Base-by-base conservation (phyloP, 2,888 invertebrate genomes). In the Lysandra bellargus region DNA sequence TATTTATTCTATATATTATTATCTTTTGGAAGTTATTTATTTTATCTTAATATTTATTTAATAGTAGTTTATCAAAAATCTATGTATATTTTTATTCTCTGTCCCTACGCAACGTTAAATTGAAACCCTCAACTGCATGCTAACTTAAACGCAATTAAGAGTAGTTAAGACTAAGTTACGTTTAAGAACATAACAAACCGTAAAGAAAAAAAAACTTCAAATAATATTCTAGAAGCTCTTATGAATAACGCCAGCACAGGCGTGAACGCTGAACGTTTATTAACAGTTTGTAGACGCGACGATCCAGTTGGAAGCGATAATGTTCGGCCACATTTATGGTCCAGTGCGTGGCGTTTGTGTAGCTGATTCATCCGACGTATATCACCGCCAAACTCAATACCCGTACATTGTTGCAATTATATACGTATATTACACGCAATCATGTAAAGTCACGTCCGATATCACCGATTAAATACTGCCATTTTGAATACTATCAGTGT, bases 291-390 rank as follows among this genome's bases (percentile, higher is more conserved):
- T 80, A 80, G 79, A 81, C 80, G 81, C 82, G 81, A 82, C 83
- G 81, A 83, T 80, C 82, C 83, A 82, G 83, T 81, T 82, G 83
- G 83, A 84, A 85, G 85, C 87, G 84, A 84, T 85, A 85, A 87
- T 84, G 85, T 83, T 84, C 84, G 82, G 84, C 84, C 86, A 84
- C 85, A 85, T 85, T 87, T 86, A 87, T 84, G 86, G 84, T 84
- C 84, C 85, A 85, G 82, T 84, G 86, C 84, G 84, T 85, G 83
- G 83, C 83, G 85, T 85, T 85, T 85, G 85, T 85, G 85, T 85
- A 85, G 79, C 83, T 83, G 83, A 83, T 83, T 82, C 82, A 82
- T 83, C 82, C 83, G 83, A 33, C 69, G 33, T 69, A 69, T 69
- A 69, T 69, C 69, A 69, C 69, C 33, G 33, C 30, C 14, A 69